Evolutionary conservation across 2,797 vertebrate genomes (phyloP), one percentile per base, ranked within the genome.

Genomic region (Channa striata): DNA sequence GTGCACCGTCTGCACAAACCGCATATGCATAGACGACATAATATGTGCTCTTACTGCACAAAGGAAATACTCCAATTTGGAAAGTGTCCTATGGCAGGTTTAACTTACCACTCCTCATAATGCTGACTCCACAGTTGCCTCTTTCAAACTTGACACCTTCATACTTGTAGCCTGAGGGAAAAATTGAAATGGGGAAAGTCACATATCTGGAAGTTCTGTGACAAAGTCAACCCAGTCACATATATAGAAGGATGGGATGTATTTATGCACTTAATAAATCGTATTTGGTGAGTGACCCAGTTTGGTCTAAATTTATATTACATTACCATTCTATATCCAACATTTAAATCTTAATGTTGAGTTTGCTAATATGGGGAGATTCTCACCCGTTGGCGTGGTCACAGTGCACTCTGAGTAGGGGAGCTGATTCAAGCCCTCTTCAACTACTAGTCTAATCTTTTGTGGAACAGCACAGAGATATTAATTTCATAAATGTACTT

Each of bases 101-200:
- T 56, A 56, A 89, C 97, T 89, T 92, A 98, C 97, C 97, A 11
- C 97, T 98, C 80, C 96, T 95, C 97, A 97, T 98, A 79, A 98
- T 98, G 94, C 97, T 98, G 92, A 98, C 97, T 53, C 97, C 97
- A 52, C 97, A 98, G 90, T 98, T 98, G 64, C 97, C 96, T 89
- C 97, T 96, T 77, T 98, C 96, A 66, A 97, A 98, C 83, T 96
- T 95, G 59, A 98, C 97, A 82, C 97, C 96, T 80, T 98, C 96
- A 20, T 98, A 98, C 73, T 97, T 97, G 93, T 98, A 96, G 66
- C 97, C 97, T 98, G 90, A 83, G 43, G 59, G 51, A 4, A 37
- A 58, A 68, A 76, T 74, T 3, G 21, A 65, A 78, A 36, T 16
- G 51, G 39, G 37, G 69, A 59, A 48, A 46, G 34, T 63, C 25